Percentiles rank a stretch among this genome's conserved stretches.
These are phyloP conservation scores for Atta cephalotes DNA, from an alignment of 1,140 invertebrate species.

Conservation along the genomic window DNA sequence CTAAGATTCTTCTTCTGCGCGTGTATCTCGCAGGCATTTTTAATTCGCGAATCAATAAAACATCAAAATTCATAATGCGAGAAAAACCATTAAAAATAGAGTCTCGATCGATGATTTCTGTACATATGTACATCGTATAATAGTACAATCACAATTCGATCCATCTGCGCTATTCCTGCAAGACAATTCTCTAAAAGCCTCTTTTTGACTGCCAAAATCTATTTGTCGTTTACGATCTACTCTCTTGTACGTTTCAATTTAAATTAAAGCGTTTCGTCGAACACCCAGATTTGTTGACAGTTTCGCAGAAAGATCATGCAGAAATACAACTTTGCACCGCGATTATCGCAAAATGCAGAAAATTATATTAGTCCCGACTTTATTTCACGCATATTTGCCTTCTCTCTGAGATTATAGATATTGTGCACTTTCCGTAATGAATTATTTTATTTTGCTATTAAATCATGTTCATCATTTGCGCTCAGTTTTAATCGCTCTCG, in stretches of 20 bases:
- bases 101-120: neutral
- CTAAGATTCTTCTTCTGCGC: neutral
- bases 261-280: constrained; percentile 25
- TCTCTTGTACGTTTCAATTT: neutral
- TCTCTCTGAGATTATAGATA: neutral
- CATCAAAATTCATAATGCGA: neutral
- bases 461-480: neutral
- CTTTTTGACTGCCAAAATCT: constrained; percentile 27
- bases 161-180: neutral
- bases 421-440: neutral
- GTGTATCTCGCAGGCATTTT: neutral
- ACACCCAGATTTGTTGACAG: neutral
- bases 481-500: neutral
- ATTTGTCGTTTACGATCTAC: neutral
- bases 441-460: constrained; percentile 3
- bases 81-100: constrained; percentile 1
- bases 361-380: constrained; percentile 49
- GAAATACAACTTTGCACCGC: constrained; percentile 15
- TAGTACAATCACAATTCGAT: neutral
- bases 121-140: neutral
- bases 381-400: constrained; percentile 5
- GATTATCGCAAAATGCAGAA: constrained; percentile 17
- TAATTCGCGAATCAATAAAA: neutral
- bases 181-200: neutral
- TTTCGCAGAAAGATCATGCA: constrained; percentile 17